These are phyloP conservation scores for Uloborus plumipes DNA, from an alignment of 2,888 invertebrate species.

Conservation along the genomic window DNA sequence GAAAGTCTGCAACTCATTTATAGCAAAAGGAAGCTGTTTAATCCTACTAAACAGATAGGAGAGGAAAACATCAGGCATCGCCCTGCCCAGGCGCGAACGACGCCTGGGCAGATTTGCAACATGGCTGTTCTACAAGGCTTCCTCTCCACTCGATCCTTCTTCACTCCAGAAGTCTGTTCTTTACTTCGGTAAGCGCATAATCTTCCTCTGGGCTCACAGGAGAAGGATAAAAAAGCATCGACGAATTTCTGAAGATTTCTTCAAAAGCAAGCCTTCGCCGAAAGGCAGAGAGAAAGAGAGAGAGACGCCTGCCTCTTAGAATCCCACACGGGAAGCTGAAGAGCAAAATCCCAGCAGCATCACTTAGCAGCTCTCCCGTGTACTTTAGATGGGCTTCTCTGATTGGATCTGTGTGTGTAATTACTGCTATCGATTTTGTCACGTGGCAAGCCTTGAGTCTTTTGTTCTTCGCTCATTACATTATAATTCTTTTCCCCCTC, in stretches of 20 bases:
- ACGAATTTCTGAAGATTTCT: neutral
- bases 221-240: constrained; percentile 15
- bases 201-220: constrained; percentile 30
- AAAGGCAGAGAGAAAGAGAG: constrained; percentile 12
- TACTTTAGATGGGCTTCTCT: constrained; percentile 62
- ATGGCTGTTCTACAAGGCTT: no score
- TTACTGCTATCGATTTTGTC: constrained; percentile 65
- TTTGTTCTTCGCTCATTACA: constrained; percentile 65
- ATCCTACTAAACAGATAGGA: no score
- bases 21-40: no score
- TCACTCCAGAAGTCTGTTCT: neutral
- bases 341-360: constrained; percentile 64
- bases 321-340: constrained; percentile 63
- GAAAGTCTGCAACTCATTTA: no score
- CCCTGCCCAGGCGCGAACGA: no score
- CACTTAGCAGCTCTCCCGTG: constrained; percentile 64
- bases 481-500: constrained; percentile 60
- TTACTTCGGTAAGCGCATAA: constrained; percentile 55
- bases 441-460: constrained; percentile 61
- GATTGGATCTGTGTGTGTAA: constrained; percentile 65
- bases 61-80: no score
- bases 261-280: constrained; percentile 15
- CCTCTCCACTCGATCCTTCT: neutral
- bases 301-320: constrained; percentile 53
- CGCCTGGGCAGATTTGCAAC: no score